phyloP scores from a whole-genome alignment of 53 echinoderm and acorn worm species.

The Apostichopus leukothele region DNA sequence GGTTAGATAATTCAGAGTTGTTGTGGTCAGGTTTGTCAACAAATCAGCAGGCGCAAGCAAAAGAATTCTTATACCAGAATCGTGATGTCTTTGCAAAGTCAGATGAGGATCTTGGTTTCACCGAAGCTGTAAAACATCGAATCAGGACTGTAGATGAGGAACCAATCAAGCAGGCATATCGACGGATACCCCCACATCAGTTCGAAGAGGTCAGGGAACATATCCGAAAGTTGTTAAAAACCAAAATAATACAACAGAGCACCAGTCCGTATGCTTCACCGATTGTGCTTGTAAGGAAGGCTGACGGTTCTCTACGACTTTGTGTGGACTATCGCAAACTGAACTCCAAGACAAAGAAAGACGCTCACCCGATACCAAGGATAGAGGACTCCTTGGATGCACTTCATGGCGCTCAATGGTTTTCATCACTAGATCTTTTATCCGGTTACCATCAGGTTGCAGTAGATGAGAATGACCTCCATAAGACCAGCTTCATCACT shows the following conservation, averaged over 20 bases:
- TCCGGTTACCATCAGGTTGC: slow-evolving; percentile 42
- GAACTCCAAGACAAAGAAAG: slow-evolving; percentile 26
- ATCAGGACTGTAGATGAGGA: background rate
- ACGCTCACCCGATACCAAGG: slow-evolving; percentile 24
- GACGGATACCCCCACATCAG: slow-evolving; percentile 54
- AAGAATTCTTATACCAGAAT: background rate
- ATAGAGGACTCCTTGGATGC: slow-evolving; percentile 43
- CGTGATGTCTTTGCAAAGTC: background rate
- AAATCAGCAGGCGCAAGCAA: background rate
- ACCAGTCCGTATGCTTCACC: slow-evolving; percentile 46
- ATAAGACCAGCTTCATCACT: slow-evolving; percentile 47
- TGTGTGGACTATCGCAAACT: slow-evolving; percentile 34
- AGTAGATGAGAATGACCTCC: slow-evolving; percentile 20
- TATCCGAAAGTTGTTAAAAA: slow-evolving; percentile 42
- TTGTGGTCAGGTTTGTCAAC: background rate
- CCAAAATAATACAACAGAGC: background rate
- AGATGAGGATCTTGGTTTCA: background rate
- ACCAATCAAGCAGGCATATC: slow-evolving; percentile 38
- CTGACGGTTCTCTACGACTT: slow-evolving; percentile 24
- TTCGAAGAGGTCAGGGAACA: slow-evolving; percentile 56
- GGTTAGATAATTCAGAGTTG: background rate
- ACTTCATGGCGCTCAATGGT: background rate
- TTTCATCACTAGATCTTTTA: background rate
- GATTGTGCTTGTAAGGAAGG: background rate
- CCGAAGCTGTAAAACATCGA: background rate